These are phyloP conservation scores for human DNA, from an alignment of 2,113 vertebrate genomes.

Conservation along the genomic window DNA sequence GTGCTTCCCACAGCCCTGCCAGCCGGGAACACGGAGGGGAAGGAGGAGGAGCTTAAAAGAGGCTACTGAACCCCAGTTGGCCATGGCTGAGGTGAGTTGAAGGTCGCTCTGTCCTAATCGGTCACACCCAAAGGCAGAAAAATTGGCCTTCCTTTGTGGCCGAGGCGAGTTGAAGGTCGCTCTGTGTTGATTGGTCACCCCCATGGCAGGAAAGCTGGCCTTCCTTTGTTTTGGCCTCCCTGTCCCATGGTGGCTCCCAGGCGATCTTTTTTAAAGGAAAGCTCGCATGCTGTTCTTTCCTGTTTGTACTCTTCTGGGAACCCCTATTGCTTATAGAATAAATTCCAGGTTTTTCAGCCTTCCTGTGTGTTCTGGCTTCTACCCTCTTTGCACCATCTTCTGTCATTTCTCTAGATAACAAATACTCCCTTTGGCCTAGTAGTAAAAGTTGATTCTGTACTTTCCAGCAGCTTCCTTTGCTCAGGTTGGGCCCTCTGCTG, in stretches of 20 bases:
- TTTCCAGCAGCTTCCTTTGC: background rate
- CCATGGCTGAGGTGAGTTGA: constrained; percentile 36
- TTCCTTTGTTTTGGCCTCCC: background rate
- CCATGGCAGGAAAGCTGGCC: background rate
- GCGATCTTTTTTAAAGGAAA: background rate
- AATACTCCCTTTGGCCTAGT: background rate
- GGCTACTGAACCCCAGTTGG: background rate
- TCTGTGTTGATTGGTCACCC: background rate
- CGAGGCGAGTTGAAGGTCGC: background rate
- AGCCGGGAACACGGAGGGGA: background rate
- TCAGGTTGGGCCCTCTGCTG: background rate
- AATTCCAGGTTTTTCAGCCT: background rate
- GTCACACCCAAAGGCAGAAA: background rate
- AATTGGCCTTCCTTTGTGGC: background rate
- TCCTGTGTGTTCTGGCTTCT: background rate
- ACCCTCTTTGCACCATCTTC: background rate
- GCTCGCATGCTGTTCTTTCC: background rate
- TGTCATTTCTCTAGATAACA: background rate
- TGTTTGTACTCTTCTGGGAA: background rate
- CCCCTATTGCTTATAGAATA: background rate
- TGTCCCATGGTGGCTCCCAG: background rate
- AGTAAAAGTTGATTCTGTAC: background rate
- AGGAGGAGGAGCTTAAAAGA: constrained; percentile 28
- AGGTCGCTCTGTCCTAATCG: background rate
- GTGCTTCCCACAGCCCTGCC: background rate